A percentile compares a stretch with the other conserved stretches of the same genome.
These are phyloP conservation scores for Brachyptera risi DNA, from an alignment of 2,888 invertebrate genomes.

Conservation along the genomic window DNA sequence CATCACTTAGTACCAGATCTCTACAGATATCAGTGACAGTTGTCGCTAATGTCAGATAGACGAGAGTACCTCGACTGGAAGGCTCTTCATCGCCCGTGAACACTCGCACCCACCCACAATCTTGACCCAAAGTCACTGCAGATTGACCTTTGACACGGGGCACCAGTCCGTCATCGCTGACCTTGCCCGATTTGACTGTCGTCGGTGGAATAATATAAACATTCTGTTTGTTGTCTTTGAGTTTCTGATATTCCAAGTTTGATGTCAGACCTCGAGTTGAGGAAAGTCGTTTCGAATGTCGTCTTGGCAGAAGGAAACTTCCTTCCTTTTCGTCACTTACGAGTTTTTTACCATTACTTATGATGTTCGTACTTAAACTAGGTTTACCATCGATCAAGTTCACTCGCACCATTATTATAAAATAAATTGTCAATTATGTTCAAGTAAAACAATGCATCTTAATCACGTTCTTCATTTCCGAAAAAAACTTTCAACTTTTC, in stretches of 20 bases:
- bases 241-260: constrained; percentile 30
- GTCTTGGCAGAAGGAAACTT: constrained; percentile 32
- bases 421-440: no score
- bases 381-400: constrained; percentile 32
- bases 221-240: constrained; percentile 14
- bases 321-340: constrained; percentile 1
- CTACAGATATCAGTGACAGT: constrained; percentile 50
- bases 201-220: no score
- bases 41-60: constrained; percentile 55
- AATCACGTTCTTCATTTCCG: no score
- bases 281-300: constrained; percentile 42
- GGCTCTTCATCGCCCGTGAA: constrained; percentile 54
- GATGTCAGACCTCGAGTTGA: constrained; percentile 41
- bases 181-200: not conserved
- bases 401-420: constrained; percentile 37
- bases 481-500: no score
- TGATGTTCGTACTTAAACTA: constrained; percentile 1
- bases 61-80: constrained; percentile 53
- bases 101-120: constrained; percentile 59
- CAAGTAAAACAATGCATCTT: no score
- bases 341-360: not conserved
- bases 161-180: not conserved
- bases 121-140: constrained; percentile 47
- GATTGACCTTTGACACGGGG: constrained; percentile 17
- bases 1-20: constrained; percentile 48